Evolutionary conservation across 2,113 vertebrate genomes (phyloP), one percentile per base, ranked within the genome.

Genomic region (Onychostruthus taczanowskii): DNA sequence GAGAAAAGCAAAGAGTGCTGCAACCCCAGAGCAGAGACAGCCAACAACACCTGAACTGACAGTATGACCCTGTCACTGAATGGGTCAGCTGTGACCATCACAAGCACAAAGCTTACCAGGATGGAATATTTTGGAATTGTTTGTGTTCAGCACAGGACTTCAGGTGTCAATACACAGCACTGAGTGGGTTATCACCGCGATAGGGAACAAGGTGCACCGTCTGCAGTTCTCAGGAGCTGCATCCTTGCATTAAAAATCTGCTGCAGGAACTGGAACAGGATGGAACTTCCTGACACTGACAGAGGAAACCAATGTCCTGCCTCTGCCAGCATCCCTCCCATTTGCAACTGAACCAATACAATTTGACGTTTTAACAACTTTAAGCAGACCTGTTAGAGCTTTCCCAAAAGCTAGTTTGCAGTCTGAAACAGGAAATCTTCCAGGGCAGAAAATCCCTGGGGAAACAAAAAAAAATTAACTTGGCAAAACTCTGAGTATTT

Each of bases 141-240:
- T 50, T 50, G 46, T 63, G 76, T 5, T 81, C 76, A 50, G 83
- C 72, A 84, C 2, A 41, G 62, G 70, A 52, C 35, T 27, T 11
- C 0, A 3, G n/a, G 44, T 61, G 74, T 55, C 87, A 39, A 69
- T 8, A 17, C 1, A 20, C 18, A 43, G 10, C 14, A 10, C 62
- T 5, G 69, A 84, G 61, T 27, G 43, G 18, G 14, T 3, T 67
- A 64, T 23, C 62, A 23, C 86, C 1, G 7, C 33, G 41, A 18
- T 23, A 50, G 1, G 12, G 63, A 56, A 21, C n/a, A 43, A 28
- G 0, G 0, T 3, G 27, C 50, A 7, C 50, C 7, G 30, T 10
- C 53, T 89, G 90, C 74, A 87, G 63, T 15, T 58, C 55, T 21
- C 55, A 37, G 67, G 23, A 58, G 16, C n/a, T 55, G 35, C 13